These are phyloP conservation scores for Saccopteryx leptura DNA, from an alignment of 2,113 vertebrate genomes.

Conservation along the genomic window DNA sequence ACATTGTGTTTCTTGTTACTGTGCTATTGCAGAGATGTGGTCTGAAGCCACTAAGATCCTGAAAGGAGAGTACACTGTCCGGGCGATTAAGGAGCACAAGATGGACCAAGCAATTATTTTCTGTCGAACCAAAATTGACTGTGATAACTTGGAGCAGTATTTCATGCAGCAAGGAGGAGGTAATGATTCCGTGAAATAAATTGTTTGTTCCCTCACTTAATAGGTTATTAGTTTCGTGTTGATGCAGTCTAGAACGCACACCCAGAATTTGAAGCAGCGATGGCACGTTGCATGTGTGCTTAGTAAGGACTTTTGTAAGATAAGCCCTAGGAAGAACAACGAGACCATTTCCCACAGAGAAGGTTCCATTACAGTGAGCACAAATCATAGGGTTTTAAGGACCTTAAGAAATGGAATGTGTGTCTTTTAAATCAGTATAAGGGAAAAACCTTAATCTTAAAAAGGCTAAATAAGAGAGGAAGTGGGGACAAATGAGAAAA, in stretches of 20 bases:
- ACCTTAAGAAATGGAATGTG: neutral
- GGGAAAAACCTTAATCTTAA: neutral
- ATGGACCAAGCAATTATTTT: constrained; percentile 99
- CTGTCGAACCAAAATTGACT: constrained; percentile 99
- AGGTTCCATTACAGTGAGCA: neutral
- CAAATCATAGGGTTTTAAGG: neutral
- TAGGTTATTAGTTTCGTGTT: neutral
- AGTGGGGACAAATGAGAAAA: neutral
- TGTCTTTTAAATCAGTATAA: constrained; percentile 23
- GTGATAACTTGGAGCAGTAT: constrained; percentile 98
- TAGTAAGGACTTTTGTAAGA: neutral
- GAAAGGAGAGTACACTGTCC: constrained; percentile 96
- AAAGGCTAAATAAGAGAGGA: neutral
- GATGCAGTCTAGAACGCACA: neutral
- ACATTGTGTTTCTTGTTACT: constrained; percentile 15
- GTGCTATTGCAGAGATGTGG: constrained; percentile 94
- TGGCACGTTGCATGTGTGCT: neutral
- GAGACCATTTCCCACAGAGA: neutral
- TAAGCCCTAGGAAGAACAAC: neutral
- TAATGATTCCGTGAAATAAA: constrained; percentile 76
- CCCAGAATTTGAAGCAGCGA: neutral
- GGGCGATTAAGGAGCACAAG: constrained; percentile 98
- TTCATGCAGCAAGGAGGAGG: constrained; percentile 99
- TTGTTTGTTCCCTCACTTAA: neutral
- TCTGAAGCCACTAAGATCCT: constrained; percentile 98